These are phyloP conservation scores for Petrocephalus zakoni DNA, from an alignment of 2,113 vertebrate species.

Conservation along the genomic window DNA sequence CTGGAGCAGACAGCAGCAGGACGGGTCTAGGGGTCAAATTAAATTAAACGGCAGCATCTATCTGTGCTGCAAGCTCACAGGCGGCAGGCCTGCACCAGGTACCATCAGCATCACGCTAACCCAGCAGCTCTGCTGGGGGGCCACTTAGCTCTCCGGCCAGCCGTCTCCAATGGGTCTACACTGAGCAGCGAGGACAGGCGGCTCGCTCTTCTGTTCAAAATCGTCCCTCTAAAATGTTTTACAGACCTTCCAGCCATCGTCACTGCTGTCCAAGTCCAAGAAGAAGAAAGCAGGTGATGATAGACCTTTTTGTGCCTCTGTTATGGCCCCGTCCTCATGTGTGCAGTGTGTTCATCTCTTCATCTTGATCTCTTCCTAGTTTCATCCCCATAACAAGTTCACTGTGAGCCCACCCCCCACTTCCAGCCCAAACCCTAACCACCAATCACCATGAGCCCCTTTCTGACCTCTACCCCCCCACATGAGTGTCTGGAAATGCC, in stretches of 20 bases:
- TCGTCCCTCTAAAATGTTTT: conserved; percentile 25
- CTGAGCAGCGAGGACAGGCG: background rate
- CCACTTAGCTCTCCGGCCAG: background rate
- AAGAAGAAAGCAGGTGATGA: conserved; percentile 90
- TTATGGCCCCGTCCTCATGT: background rate
- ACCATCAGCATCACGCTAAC: background rate
- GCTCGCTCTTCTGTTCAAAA: background rate
- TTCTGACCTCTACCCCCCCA: background rate
- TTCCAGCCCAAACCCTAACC: background rate
- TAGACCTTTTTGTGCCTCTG: background rate
- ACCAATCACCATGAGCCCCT: background rate
- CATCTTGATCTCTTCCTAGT: background rate
- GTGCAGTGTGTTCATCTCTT: background rate
- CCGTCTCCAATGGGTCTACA: background rate
- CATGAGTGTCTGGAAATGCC: background rate
- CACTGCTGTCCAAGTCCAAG: conserved; percentile 88
- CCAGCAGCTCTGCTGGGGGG: background rate
- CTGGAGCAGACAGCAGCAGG: background rate
- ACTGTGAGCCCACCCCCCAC: background rate
- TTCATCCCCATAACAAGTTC: background rate
- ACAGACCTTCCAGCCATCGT: conserved; percentile 94
- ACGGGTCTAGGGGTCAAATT: background rate
- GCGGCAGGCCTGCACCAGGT: background rate
- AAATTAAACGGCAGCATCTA: background rate
- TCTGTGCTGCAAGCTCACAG: background rate